Evolutionary conservation across 1,140 invertebrate genomes (phyloP).

Genomic region (Zaprionus ornatus): DNA sequence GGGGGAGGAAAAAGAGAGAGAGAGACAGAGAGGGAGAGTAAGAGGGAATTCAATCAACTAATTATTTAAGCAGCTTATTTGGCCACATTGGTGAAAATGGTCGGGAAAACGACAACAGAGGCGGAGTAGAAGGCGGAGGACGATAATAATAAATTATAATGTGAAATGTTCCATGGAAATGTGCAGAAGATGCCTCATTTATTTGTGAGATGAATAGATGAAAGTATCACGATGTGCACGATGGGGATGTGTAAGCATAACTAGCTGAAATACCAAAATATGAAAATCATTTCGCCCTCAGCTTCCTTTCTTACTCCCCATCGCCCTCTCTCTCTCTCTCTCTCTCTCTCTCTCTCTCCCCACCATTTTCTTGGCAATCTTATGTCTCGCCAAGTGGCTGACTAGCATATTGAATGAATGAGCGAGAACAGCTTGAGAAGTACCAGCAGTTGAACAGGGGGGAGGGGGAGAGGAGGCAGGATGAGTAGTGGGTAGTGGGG

Average conservation of each 20-base stretch:
- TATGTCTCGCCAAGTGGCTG: slow-evolving; percentile 65
- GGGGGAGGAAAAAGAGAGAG: neutral
- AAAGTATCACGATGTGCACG: neutral
- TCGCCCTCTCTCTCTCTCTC: neutral
- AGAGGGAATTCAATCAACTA: slow-evolving; percentile 59
- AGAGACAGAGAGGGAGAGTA: neutral
- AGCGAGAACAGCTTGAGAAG: slow-evolving; percentile 28
- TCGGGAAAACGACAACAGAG: slow-evolving; percentile 8
- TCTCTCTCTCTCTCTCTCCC: neutral
- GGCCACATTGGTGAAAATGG: slow-evolving; percentile 27
- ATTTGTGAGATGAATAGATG: slow-evolving; percentile 52
- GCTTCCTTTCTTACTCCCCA: neutral
- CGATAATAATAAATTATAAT: slow-evolving; percentile 31
- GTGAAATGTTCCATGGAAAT: slow-evolving; percentile 1
- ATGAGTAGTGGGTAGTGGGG: neutral
- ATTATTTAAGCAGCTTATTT: slow-evolving; percentile 69
- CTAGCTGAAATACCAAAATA: slow-evolving; percentile 53
- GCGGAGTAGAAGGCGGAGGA: neutral
- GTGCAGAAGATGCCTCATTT: slow-evolving; percentile 60
- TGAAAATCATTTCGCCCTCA: slow-evolving; percentile 69
- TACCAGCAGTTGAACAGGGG: slow-evolving; percentile 21
- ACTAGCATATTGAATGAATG: slow-evolving; percentile 69
- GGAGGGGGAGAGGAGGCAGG: neutral
- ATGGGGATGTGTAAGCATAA: slow-evolving; percentile 55
- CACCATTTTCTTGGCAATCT: slow-evolving; percentile 2